phyloP scores from a whole-genome alignment of 2,888 invertebrate genomes.

The Drosophila monieri region DNA sequence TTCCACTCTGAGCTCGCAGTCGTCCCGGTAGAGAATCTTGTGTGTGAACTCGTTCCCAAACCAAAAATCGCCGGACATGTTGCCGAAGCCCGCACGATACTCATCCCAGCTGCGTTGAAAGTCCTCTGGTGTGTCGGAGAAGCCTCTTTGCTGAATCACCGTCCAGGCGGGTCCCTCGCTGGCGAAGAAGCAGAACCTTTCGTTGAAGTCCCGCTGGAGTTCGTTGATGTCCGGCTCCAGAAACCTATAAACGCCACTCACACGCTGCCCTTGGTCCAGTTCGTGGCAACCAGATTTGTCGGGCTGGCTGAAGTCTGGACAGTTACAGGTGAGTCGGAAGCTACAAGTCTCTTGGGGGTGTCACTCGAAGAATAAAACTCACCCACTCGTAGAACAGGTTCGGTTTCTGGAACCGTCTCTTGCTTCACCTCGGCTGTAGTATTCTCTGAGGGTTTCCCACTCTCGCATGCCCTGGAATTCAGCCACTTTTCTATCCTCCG shows the following conservation, averaged over 20 bases:
- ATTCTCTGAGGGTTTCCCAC: neutral
- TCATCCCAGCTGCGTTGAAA: constrained; percentile 86
- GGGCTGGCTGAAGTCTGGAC: constrained; percentile 75
- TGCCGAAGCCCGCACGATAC: constrained; percentile 86
- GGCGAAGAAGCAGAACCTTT: constrained; percentile 85
- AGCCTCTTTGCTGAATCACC: constrained; percentile 85
- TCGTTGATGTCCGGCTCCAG: constrained; percentile 75
- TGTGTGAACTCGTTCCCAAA: constrained; percentile 86
- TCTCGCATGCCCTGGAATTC: neutral
- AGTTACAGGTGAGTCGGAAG: constrained; percentile 6
- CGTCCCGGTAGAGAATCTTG: constrained; percentile 82
- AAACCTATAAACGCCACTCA: constrained; percentile 84
- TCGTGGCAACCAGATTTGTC: constrained; percentile 83
- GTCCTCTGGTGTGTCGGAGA: constrained; percentile 82
- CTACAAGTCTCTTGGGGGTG: neutral
- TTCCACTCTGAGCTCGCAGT: constrained; percentile 85
- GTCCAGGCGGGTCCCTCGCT: constrained; percentile 86
- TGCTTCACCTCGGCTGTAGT: neutral
- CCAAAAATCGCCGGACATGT: constrained; percentile 86
- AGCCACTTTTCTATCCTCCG: constrained; percentile 24
- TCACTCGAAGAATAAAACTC: constrained; percentile 5
- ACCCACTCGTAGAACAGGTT: constrained; percentile 30
- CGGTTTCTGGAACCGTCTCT: neutral
- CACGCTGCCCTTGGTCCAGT: constrained; percentile 65
- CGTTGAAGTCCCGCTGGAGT: constrained; percentile 83